Evolutionary conservation across 2,113 vertebrate species (phyloP).

Genomic region (Uropsilus gracilis): DNA sequence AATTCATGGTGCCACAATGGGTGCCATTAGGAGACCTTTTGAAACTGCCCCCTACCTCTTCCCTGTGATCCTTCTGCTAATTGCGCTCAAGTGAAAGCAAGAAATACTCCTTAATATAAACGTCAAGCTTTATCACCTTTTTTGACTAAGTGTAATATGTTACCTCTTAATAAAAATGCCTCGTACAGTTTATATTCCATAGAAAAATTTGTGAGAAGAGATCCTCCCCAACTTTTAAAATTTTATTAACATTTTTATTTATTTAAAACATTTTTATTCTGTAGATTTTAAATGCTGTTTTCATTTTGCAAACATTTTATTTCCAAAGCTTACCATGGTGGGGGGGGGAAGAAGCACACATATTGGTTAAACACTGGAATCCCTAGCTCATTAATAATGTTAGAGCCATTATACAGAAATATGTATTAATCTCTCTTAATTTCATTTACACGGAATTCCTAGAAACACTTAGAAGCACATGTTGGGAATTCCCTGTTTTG

Average conservation of each 20-base stretch:
- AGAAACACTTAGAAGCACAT: neutral
- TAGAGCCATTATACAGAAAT: constrained; percentile 39
- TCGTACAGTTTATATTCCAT: constrained; percentile 58
- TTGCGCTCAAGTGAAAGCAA: constrained; percentile 55
- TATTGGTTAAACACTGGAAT: constrained; percentile 6
- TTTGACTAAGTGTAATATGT: constrained; percentile 80
- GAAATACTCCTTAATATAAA: constrained; percentile 80
- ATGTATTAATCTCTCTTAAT: neutral
- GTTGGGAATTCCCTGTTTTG: neutral
- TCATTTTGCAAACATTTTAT: constrained; percentile 38
- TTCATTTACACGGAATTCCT: constrained; percentile 13
- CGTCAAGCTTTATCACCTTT: constrained; percentile 80
- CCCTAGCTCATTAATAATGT: neutral
- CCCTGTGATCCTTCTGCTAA: constrained; percentile 53
- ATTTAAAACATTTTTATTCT: constrained; percentile 64
- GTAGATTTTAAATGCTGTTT: constrained; percentile 56
- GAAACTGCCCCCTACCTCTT: neutral
- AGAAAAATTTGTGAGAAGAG: constrained; percentile 46
- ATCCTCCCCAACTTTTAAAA: neutral
- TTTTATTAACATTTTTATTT: constrained; percentile 62
- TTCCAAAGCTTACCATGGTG: constrained; percentile 37
- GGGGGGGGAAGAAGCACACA: neutral
- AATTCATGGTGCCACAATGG: neutral
- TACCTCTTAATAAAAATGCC: constrained; percentile 80
- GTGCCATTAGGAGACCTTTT: neutral